Conservation (phyloP, 2,888 invertebrate genomes). For the Agrochola lychnidis region DNA sequence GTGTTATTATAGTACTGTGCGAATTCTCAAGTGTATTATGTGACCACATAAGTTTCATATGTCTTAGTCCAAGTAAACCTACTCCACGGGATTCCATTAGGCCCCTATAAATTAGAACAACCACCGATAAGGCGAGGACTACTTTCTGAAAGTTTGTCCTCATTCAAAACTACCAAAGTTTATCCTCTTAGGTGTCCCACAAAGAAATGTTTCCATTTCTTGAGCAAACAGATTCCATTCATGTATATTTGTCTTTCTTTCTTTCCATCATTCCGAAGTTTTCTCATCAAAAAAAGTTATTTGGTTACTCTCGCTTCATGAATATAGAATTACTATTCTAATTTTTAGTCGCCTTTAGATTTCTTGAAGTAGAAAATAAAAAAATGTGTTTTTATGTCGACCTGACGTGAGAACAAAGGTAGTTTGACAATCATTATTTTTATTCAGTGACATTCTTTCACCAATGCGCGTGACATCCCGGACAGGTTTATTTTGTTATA, state of each 20-base stretch:
- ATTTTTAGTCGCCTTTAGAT: slow-evolving; percentile 50
- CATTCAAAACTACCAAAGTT: slow-evolving; percentile 55
- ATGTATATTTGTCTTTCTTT: slow-evolving; percentile 52
- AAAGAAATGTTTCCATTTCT: slow-evolving; percentile 53
- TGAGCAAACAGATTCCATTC: slow-evolving; percentile 60
- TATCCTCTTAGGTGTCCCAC: slow-evolving; percentile 33
- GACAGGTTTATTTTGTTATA: not conserved
- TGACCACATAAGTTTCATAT: slow-evolving; percentile 11
- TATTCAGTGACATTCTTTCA: slow-evolving; percentile 14
- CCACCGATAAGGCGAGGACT: slow-evolving; percentile 27
- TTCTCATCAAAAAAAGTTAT: slow-evolving; percentile 69
- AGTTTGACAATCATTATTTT: slow-evolving; percentile 28
- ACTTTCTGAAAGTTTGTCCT: slow-evolving; percentile 46
- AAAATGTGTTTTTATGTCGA: slow-evolving; percentile 29
- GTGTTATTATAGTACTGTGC: not conserved
- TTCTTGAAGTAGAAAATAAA: slow-evolving; percentile 44
- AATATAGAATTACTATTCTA: slow-evolving; percentile 66
- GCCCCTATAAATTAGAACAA: slow-evolving; percentile 17
- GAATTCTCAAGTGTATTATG: not conserved
- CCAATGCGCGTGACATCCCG: not conserved
- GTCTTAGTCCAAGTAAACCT: not conserved
- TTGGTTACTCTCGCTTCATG: slow-evolving; percentile 55
- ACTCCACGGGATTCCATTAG: slow-evolving; percentile 27
- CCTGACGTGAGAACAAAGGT: slow-evolving; percentile 19
- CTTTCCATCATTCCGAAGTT: slow-evolving; percentile 58